Base-by-base conservation (phyloP, 2,888 invertebrate genomes). In the Ptycholaimellus sp. region DNA sequence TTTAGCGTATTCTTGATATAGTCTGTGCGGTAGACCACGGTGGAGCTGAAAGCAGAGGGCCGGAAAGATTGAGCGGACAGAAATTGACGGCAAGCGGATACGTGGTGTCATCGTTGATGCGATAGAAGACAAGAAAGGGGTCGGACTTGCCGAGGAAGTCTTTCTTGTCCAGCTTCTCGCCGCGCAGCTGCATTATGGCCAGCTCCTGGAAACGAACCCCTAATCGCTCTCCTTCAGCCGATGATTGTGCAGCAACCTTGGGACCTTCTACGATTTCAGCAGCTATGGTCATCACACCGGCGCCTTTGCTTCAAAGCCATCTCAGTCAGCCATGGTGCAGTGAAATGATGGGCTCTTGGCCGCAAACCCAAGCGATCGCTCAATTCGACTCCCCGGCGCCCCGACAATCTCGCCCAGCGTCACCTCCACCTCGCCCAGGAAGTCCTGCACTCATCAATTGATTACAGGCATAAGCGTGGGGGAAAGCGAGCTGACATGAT, bases 11-110 rank as follows among this genome's bases (percentile, higher is more conserved):
- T 62, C 47, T 61, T 62, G 35, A 63, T 56, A 11, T 61, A 61
- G 48, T 68, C 68, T 35, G 64, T 66, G 46, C 65, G 61, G 46
- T 66, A 62, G 2, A 65, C 65, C n/a, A 64, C 53, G 28, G 61
- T 56, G 43, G 56, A 63, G 22, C 60, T 58, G 39, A 45, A 45
- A 36, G 21, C n/a, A 14, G 28, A 17, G 13, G 33, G 14, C 14
- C 17, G 16, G 16, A 38, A 11, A 33, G 11, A 41, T 32, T 20
- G 38, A 42, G n/a, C 7, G 3, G 13, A 22, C 20, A 22, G 9
- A 13, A 20, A 18, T 29, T n/a, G 11, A 30, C 30, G 36, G 16
- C n/a, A 9, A 18, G 16, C 13, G 17, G 23, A 7, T 6, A 14
- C 7, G 5, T 33, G 23, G 11, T 9, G 43, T 61, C 61, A 42